Percentiles rank a stretch among this genome's conserved stretches.
Evolutionary conservation across 2,888 invertebrate genomes (phyloP).

Genomic region (Deilephila porcellus): DNA sequence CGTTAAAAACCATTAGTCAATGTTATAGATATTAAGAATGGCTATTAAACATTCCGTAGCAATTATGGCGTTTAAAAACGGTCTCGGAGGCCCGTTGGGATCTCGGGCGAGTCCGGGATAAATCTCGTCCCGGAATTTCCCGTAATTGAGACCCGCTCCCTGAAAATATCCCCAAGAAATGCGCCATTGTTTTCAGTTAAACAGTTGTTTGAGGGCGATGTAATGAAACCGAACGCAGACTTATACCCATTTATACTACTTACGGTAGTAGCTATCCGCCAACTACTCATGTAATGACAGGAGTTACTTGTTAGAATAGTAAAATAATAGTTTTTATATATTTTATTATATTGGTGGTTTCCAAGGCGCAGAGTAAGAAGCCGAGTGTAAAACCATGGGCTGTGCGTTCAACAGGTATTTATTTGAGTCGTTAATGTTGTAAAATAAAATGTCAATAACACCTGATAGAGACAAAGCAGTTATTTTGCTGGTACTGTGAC

Average conservation of each 20-base stretch:
- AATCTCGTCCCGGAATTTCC: slow-evolving; percentile 49
- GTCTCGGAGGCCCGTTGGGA: neutral
- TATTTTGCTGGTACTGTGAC: no score
- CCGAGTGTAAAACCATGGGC: no score
- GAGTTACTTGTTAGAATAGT: no score
- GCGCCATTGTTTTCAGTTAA: slow-evolving; percentile 50
- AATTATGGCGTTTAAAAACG: neutral
- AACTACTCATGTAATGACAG: no score
- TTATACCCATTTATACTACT: neutral
- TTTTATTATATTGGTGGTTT: no score
- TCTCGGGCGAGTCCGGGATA: slow-evolving; percentile 26
- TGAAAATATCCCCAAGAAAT: slow-evolving; percentile 47
- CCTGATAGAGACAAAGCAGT: no score
- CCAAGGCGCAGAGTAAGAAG: no score
- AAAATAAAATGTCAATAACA: no score
- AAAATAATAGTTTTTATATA: no score
- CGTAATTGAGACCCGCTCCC: slow-evolving; percentile 58
- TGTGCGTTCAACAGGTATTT: no score
- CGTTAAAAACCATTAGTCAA: neutral
- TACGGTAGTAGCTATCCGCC: neutral
- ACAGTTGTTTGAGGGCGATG: neutral
- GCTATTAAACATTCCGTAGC: neutral
- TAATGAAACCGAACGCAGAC: neutral
- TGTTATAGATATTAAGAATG: neutral
- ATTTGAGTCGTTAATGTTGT: no score